phyloP scores from a whole-genome alignment of 2,888 invertebrate species.

The Drosophila leonis region DNA sequence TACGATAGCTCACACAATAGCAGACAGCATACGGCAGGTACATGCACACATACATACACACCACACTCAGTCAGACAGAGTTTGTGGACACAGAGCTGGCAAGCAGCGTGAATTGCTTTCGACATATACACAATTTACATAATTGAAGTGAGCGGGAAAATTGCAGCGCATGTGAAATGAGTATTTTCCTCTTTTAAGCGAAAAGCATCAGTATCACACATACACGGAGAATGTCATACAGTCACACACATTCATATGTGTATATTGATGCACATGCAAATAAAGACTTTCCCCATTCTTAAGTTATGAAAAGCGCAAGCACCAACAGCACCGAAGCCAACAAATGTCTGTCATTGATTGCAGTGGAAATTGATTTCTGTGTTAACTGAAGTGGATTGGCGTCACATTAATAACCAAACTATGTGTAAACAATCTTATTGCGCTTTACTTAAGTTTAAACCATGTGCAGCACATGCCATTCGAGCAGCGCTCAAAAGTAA shows the following conservation, averaged over 20 bases:
- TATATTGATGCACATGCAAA: conserved; percentile 40
- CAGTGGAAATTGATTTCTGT: conserved; percentile 66
- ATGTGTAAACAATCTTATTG: conserved; percentile 54
- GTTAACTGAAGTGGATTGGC: conserved; percentile 46
- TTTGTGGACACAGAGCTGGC: conserved; percentile 38
- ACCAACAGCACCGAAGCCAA: conserved; percentile 7
- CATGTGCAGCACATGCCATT: neutral
- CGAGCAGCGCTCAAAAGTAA: conserved; percentile 14
- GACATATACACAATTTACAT: conserved; percentile 75
- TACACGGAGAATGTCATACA: conserved; percentile 7
- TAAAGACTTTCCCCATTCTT: conserved; percentile 49
- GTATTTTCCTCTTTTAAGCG: conserved; percentile 55
- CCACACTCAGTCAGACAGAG: conserved; percentile 4
- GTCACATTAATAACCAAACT: conserved; percentile 63
- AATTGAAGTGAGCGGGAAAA: conserved; percentile 78
- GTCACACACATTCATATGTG: conserved; percentile 25
- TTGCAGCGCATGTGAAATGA: conserved; percentile 75
- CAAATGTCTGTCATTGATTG: conserved; percentile 62
- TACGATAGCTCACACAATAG: conserved; percentile 40
- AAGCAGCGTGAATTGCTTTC: conserved; percentile 71
- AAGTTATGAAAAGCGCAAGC: conserved; percentile 38
- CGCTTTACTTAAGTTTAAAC: conserved; percentile 2
- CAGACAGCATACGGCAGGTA: conserved; percentile 11
- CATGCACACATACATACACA: neutral
- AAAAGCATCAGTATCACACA: conserved; percentile 20